A percentile compares a stretch with the other conserved stretches of the same genome.
phyloP scores from a whole-genome alignment of 2,113 vertebrate species.

The Sapayoa aenigma region DNA sequence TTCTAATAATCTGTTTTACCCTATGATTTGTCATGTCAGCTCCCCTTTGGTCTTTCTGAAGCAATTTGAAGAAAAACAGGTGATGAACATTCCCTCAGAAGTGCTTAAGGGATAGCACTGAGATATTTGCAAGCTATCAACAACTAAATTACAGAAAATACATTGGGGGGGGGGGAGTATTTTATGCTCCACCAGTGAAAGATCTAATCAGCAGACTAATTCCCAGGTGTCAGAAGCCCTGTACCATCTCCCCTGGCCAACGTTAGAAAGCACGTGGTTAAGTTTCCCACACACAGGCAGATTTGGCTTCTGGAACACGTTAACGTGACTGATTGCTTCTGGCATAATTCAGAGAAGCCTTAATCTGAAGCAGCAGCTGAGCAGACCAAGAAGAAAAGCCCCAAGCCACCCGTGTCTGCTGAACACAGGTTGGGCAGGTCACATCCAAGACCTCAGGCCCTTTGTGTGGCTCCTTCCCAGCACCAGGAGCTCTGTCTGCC shows the following conservation, averaged over 20 bases:
- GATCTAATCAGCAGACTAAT: conserved; percentile 22
- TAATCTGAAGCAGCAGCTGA: conserved; percentile 21
- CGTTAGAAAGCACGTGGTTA: neutral
- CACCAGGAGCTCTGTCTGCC: neutral
- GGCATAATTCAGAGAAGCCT: neutral
- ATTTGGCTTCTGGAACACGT: conserved; percentile 24
- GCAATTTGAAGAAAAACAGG: conserved; percentile 59
- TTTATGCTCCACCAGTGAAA: conserved; percentile 23
- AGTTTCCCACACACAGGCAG: neutral
- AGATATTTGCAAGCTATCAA: conserved; percentile 48
- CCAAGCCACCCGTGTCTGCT: neutral
- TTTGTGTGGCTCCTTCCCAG: neutral
- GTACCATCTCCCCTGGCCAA: neutral
- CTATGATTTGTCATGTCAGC: conserved; percentile 41
- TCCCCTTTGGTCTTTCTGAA: conserved; percentile 36
- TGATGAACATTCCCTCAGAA: conserved; percentile 44
- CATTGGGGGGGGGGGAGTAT: neutral
- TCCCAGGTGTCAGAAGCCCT: conserved; percentile 38
- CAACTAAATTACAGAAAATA: conserved; percentile 8
- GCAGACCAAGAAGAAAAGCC: neutral
- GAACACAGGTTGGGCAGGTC: neutral
- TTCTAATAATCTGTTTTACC: conserved; percentile 32
- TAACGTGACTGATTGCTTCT: conserved; percentile 18
- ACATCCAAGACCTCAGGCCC: neutral
- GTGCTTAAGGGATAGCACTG: neutral